Evolutionary conservation across 2,797 vertebrate genomes (phyloP).

Genomic region (Tenualosa thibaudeaui): DNA sequence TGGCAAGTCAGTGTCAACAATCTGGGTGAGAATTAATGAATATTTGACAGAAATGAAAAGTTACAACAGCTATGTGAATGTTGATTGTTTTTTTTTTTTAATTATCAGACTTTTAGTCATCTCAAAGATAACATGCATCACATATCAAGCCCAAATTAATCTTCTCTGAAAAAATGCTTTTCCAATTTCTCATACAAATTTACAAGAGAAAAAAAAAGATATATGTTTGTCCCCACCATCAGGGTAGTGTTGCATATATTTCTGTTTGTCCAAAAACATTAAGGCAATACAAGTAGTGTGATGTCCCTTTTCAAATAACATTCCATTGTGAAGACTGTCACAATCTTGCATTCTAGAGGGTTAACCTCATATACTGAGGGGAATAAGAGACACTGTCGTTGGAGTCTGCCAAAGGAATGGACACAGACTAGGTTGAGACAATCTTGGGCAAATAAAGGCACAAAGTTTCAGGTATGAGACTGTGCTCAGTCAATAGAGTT

Average conservation of each 20-base stretch:
- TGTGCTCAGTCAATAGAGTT: neutral
- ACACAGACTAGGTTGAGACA: neutral
- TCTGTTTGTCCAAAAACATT: conserved; percentile 36
- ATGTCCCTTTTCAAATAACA: conserved; percentile 51
- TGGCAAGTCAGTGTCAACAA: neutral
- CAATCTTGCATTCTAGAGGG: neutral
- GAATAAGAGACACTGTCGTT: neutral
- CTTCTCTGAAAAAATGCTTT: conserved; percentile 48
- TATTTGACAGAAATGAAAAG: neutral
- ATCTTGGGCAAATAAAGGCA: neutral
- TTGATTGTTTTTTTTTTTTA: conserved; percentile 62
- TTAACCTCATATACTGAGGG: conserved; percentile 21
- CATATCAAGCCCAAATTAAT: conserved; percentile 40
- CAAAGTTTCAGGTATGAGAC: neutral
- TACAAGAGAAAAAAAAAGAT: conserved; percentile 6
- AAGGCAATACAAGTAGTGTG: conserved; percentile 65
- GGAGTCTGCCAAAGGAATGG: neutral
- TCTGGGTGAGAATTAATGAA: neutral
- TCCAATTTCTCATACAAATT: conserved; percentile 10
- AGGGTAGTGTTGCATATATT: conserved; percentile 67
- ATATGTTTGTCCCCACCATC: conserved; percentile 34
- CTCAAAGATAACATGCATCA: conserved; percentile 56
- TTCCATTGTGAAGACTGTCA: neutral
- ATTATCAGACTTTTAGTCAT: conserved; percentile 53
- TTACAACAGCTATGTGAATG: conserved; percentile 26